phyloP scores from a whole-genome alignment of 2,888 invertebrate species.

The Napeogenes sylphis region DNA sequence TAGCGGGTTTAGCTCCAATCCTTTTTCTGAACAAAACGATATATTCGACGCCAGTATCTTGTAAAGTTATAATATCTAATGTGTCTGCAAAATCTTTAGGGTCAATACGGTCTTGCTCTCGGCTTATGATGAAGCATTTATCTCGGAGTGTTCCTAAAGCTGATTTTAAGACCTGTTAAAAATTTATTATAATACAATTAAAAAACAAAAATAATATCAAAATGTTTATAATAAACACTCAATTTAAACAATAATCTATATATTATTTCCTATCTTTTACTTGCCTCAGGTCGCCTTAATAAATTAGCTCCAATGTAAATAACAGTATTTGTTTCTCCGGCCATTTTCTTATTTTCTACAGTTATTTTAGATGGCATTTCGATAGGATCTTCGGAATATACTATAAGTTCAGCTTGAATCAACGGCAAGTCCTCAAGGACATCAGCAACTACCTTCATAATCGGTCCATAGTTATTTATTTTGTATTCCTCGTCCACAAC shows the following conservation, averaged over 20 bases:
- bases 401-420: slow-evolving; percentile 80
- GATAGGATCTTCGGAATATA: slow-evolving; percentile 73
- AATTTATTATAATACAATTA: slow-evolving; percentile 2
- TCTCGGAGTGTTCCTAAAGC: slow-evolving; percentile 72
- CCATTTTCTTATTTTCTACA: slow-evolving; percentile 79
- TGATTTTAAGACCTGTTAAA: slow-evolving; percentile 59
- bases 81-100: slow-evolving; percentile 59
- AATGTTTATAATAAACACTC: neutral
- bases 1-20: slow-evolving; percentile 61
- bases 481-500: slow-evolving; percentile 72
- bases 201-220: neutral
- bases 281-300: slow-evolving; percentile 68
- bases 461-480: slow-evolving; percentile 61
- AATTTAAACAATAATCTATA: too few species aligned
- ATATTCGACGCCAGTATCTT: slow-evolving; percentile 71
- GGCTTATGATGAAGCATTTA: slow-evolving; percentile 79
- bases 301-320: slow-evolving; percentile 74
- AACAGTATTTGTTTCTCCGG: slow-evolving; percentile 71
- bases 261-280: slow-evolving; percentile 24
- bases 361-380: slow-evolving; percentile 72
- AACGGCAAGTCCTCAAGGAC: slow-evolving; percentile 82
- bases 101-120: slow-evolving; percentile 75
- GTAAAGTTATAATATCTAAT: slow-evolving; percentile 69
- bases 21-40: slow-evolving; percentile 75
- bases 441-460: slow-evolving; percentile 76